phyloP scores from a whole-genome alignment of 2,797 vertebrate genomes.

The Orientallactaga sibirica region DNA sequence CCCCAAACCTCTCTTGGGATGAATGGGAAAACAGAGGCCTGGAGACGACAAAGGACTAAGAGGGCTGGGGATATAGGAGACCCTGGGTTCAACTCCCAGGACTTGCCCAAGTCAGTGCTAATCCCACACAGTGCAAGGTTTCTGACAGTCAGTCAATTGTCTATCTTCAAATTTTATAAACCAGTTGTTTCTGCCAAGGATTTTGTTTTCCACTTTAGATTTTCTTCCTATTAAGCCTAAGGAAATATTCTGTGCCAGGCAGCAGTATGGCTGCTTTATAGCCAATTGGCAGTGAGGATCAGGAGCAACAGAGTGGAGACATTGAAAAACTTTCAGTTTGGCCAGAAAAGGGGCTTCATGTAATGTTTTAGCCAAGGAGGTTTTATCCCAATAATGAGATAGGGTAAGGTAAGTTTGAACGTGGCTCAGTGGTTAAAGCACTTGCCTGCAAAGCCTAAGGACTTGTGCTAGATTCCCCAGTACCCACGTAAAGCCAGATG shows the following conservation, averaged over 20 bases:
- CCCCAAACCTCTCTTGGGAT: neutral
- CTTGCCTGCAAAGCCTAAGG: too few relatives aligned
- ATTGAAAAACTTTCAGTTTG: too few relatives aligned
- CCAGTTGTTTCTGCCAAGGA: neutral
- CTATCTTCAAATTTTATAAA: slow-evolving; percentile 32
- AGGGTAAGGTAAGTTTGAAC: too few relatives aligned
- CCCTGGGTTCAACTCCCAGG: neutral
- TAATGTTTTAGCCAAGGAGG: too few relatives aligned
- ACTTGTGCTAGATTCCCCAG: too few relatives aligned
- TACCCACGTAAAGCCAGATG: too few relatives aligned
- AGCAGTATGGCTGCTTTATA: too few relatives aligned
- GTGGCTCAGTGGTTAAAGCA: too few relatives aligned
- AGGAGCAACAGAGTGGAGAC: too few relatives aligned
- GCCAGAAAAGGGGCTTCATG: too few relatives aligned
- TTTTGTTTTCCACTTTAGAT: slow-evolving; percentile 59
- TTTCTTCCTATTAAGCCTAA: slow-evolving; percentile 24
- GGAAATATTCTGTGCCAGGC: neutral
- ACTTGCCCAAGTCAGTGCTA: neutral
- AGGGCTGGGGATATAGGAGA: neutral
- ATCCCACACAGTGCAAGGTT: slow-evolving; percentile 10
- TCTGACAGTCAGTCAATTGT: slow-evolving; percentile 34
- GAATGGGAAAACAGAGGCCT: slow-evolving; percentile 21
- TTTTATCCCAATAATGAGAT: too few relatives aligned
- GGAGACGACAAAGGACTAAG: neutral
- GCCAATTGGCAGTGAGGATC: too few relatives aligned